Evolutionary conservation across 2,888 invertebrate species (phyloP).

Genomic region (Heteropelma amictum): DNA sequence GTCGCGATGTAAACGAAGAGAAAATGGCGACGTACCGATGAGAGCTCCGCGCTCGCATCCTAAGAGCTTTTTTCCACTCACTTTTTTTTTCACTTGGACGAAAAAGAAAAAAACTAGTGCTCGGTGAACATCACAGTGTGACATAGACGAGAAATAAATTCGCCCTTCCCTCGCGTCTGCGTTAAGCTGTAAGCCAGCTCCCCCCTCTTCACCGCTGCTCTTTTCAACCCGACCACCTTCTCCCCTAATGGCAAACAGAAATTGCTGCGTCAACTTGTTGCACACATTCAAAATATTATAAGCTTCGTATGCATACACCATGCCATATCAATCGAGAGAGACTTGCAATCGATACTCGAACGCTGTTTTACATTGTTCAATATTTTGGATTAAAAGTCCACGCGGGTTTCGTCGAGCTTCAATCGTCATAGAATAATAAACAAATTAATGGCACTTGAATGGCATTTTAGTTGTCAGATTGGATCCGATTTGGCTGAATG

Average conservation of each 20-base stretch:
- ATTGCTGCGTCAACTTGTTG: constrained; percentile 58
- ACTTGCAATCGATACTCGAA: neutral
- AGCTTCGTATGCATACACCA: neutral
- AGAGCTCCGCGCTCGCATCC: constrained; percentile 25
- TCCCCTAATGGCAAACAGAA: constrained; percentile 40
- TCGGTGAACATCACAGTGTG: constrained; percentile 23
- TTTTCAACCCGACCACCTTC: neutral
- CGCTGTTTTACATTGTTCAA: neutral
- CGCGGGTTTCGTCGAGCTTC: too few species aligned
- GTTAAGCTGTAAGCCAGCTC: neutral
- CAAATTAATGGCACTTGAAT: too few species aligned
- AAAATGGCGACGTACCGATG: constrained; percentile 42
- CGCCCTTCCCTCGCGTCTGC: constrained; percentile 13
- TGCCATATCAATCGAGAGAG: constrained; percentile 25
- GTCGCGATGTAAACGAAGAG: constrained; percentile 20
- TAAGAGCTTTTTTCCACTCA: constrained; percentile 52
- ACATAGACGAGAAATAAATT: constrained; percentile 53
- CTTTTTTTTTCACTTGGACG: constrained; percentile 24
- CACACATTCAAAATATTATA: constrained; percentile 47
- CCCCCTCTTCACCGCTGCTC: neutral
- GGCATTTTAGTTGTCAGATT: too few species aligned
- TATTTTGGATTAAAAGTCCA: too few species aligned
- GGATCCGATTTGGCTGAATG: too few species aligned
- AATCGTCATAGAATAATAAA: too few species aligned
- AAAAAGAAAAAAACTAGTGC: constrained; percentile 31